phyloP scores from a whole-genome alignment of 1,140 invertebrate species.

The Drosophila prosaltans region DNA sequence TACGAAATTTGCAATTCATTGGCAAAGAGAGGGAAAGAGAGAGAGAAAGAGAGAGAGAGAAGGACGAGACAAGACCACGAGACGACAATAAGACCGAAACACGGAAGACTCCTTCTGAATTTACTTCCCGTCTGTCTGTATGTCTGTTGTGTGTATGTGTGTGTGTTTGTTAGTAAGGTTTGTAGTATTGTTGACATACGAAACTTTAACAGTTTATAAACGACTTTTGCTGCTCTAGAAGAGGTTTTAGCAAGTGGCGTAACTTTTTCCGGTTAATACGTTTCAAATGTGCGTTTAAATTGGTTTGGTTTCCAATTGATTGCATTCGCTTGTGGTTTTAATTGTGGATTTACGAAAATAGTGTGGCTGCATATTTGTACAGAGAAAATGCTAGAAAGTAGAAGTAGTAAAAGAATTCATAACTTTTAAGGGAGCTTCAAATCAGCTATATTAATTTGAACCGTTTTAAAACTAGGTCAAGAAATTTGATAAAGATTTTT shows the following conservation, averaged over 20 bases:
- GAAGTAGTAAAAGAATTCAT: too few species aligned
- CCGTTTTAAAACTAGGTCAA: too few species aligned
- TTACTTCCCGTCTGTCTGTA: slow-evolving; percentile 60
- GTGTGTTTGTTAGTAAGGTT: slow-evolving; percentile 39
- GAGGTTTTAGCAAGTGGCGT: slow-evolving; percentile 25
- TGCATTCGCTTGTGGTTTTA: not conserved
- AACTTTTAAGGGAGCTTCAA: too few species aligned
- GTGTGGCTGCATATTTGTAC: not conserved
- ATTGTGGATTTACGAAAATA: not conserved
- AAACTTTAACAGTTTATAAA: slow-evolving; percentile 73
- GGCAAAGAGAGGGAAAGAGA: slow-evolving; percentile 29
- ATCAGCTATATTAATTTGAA: too few species aligned
- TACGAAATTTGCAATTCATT: slow-evolving; percentile 62
- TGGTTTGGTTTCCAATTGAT: not conserved
- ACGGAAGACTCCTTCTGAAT: slow-evolving; percentile 31
- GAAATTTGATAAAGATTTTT: too few species aligned
- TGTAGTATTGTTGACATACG: slow-evolving; percentile 57
- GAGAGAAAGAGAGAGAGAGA: too few species aligned
- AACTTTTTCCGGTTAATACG: slow-evolving; percentile 31
- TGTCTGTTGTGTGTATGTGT: slow-evolving; percentile 15
- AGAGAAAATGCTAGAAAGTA: not conserved
- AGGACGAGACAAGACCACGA: not conserved
- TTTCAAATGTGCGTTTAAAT: not conserved
- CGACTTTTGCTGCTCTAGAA: slow-evolving; percentile 51
- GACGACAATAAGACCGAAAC: slow-evolving; percentile 14